Conservation (phyloP, 2,113 vertebrate genomes). For the Eptatretus burgeri region DNA sequence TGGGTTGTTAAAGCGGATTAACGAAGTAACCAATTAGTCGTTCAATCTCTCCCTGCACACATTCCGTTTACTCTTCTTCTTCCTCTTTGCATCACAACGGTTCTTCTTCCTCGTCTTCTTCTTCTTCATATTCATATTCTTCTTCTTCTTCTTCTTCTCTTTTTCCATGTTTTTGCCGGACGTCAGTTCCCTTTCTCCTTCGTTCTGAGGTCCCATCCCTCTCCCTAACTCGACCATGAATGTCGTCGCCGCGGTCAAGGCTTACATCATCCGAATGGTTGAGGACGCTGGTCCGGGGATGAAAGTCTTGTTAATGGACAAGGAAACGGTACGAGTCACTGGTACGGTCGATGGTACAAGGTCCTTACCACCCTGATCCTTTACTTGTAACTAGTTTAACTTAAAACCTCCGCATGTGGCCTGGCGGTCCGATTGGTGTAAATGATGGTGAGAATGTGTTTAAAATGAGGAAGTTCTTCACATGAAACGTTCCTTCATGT, state of each 20-base stretch:
- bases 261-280: conserved; percentile 79
- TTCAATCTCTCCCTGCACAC: no score
- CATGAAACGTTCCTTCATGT: no score
- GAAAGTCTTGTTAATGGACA: conserved; percentile 87
- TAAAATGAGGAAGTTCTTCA: neutral
- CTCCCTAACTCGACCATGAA: conserved; percentile 27
- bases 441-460: neutral
- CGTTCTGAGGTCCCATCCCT: neutral
- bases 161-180: no score
- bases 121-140: no score
- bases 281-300: conserved; percentile 75
- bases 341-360: neutral
- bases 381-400: neutral
- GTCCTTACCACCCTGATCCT: no score
- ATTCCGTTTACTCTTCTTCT: no score
- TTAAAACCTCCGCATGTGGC: neutral
- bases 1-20: no score
- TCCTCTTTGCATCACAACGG: no score
- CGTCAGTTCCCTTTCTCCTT: no score
- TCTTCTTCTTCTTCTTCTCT: no score
- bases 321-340: conserved; percentile 43
- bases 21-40: no score
- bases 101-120: no score
- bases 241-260: conserved; percentile 62
- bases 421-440: neutral